Evolutionary conservation across 2,888 invertebrate species (phyloP), one percentile per base, ranked within the genome.

Genomic region (Allophyes oxyacanthae): DNA sequence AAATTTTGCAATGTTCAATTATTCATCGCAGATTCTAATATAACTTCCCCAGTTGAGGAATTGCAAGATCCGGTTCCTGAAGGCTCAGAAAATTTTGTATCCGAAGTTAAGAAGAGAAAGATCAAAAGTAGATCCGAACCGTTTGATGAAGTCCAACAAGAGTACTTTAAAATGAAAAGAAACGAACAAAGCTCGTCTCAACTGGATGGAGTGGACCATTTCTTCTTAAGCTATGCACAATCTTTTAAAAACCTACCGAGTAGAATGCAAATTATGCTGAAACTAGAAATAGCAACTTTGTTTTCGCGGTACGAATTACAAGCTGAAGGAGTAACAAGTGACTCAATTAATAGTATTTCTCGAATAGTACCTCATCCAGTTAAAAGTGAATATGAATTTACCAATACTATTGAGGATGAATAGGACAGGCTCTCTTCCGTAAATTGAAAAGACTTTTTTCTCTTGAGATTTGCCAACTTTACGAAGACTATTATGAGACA

Each of bases 261-360:
- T 14, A 49, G 69, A 33, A 76, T 66, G 60, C 72, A 77, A 54
- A 74, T 60, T 42, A 72, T 69, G 61, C 37, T 75, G 6, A 75
- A 75, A 54, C 20, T 75, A 41, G 64, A 75, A 15, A 67, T 75
- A 43, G 76, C 75, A 0, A 69, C 71, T 11, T 58, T 76, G 41
- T 76, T 76, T 38, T 52, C 60, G 8, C 38, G 61, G 11, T 74
- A 58, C 41, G 74, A 76, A 28, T 36, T 70, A 37, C 54, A 68
- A 42, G 60, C 67, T 6, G 43, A 44, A 11, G 68, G 56, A 1
- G 46, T 56, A 11, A 33, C 43, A 9, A 38, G 13, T 2, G 67
- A 64, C 0, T 32, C 54, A 1, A n/a, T 61, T 10, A 45, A 65
- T 11, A 40, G 13, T 28, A 61, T 65, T 28, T 25, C 49, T 2